Conservation (phyloP, 2,797 vertebrate species). For the Glyptemys insculpta region DNA sequence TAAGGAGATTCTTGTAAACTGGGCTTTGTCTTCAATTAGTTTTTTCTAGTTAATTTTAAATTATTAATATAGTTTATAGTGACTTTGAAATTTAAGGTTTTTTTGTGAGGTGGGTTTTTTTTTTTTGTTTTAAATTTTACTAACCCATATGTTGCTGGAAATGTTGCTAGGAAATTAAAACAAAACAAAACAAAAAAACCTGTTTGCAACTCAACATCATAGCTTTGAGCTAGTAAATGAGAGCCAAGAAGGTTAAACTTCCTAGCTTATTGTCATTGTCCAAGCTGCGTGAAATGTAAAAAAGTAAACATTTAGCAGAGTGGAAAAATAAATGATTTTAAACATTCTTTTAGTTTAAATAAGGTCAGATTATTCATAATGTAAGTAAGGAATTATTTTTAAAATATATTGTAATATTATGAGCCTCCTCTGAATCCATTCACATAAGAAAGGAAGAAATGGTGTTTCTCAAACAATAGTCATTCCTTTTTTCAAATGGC, state of each 20-base stretch:
- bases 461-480: not conserved
- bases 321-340: not conserved
- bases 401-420: not conserved
- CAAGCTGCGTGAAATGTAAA: not conserved
- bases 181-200: not conserved
- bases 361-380: not conserved
- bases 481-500: not conserved
- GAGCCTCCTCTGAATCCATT: not conserved
- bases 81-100: not conserved
- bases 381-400: not conserved
- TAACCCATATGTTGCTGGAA: not conserved
- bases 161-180: not conserved
- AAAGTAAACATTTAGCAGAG: not conserved
- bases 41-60: not conserved
- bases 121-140: not conserved
- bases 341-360: not conserved
- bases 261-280: not conserved
- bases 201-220: not conserved
- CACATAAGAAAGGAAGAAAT: not conserved
- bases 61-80: not conserved
- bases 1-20: not conserved
- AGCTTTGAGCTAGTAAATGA: not conserved
- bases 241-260: not conserved
- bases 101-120: not conserved
- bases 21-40: accelerated